Conservation (phyloP, 2,888 invertebrate species). For the Tetranychus truncatus region DNA sequence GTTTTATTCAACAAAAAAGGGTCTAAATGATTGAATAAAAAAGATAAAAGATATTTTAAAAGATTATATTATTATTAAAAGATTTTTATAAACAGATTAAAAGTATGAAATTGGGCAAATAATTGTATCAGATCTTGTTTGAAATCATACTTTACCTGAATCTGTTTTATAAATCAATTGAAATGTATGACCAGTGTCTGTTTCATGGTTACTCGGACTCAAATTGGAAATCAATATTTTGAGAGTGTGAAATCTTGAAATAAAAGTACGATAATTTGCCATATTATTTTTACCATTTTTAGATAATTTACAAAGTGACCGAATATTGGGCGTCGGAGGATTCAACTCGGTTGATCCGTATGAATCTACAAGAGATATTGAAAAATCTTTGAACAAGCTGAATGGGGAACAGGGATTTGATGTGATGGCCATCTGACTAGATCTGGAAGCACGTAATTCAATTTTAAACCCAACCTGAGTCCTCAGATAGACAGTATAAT, state of each 20-base stretch:
- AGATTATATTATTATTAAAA: too few relatives aligned
- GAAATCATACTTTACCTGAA: not conserved
- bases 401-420: not conserved
- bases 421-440: not conserved
- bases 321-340: conserved; percentile 13
- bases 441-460: conserved; percentile 15
- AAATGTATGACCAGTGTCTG: not conserved
- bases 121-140: not conserved
- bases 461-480: conserved; percentile 22
- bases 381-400: not conserved
- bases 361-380: conserved; percentile 8
- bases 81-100: too few relatives aligned
- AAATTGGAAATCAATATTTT: not conserved
- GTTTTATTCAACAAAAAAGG: conserved; percentile 37
- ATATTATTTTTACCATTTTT: not conserved
- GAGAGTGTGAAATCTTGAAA: not conserved
- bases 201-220: not conserved
- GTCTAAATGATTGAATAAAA: conserved; percentile 22
- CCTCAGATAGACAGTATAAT: conserved; percentile 27
- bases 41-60: conserved; percentile 4
- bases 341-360: conserved; percentile 8
- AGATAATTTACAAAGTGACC: conserved; percentile 13
- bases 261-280: not conserved
- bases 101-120: too few relatives aligned
- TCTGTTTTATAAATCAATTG: conserved; percentile 6